Evolutionary conservation across 2,113 vertebrate species (phyloP).

Genomic region (Sigmodon hispidus): DNA sequence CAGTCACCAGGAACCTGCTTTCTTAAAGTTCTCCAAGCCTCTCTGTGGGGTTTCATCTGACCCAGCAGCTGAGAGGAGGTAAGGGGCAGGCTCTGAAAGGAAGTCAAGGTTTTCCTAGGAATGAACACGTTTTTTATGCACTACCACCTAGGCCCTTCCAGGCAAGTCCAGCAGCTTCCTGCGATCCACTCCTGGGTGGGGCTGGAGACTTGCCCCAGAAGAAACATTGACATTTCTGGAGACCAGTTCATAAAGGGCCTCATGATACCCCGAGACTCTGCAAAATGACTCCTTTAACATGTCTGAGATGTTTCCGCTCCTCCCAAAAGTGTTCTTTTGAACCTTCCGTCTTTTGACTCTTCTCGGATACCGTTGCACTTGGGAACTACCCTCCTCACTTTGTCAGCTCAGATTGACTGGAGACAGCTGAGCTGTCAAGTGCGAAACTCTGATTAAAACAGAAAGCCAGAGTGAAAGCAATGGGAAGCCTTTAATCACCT

Average conservation of each 20-base stretch:
- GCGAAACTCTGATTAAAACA: not conserved
- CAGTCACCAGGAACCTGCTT: not conserved
- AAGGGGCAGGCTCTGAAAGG: not conserved
- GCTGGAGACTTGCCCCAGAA: accelerated
- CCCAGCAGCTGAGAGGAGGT: not conserved
- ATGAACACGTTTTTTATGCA: not conserved
- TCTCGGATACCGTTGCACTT: not conserved
- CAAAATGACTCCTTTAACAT: not conserved
- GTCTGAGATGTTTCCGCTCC: not conserved
- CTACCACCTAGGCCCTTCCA: not conserved
- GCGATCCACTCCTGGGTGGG: not conserved
- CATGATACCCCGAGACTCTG: not conserved
- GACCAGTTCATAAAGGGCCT: accelerated
- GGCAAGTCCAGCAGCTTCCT: not conserved
- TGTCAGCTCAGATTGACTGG: not conserved
- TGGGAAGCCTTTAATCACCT: not conserved
- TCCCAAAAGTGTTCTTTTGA: not conserved
- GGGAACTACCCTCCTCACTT: not conserved
- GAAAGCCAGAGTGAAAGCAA: not conserved
- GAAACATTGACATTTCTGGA: not conserved
- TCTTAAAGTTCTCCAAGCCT: not conserved
- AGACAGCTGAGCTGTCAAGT: not conserved
- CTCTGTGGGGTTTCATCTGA: not conserved
- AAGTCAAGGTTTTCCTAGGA: not conserved
- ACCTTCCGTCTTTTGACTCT: not conserved